Percentiles rank a stretch among this genome's conserved stretches.
Evolutionary conservation across 2,888 invertebrate genomes (phyloP).

Genomic region (Pseudoips prasinana): DNA sequence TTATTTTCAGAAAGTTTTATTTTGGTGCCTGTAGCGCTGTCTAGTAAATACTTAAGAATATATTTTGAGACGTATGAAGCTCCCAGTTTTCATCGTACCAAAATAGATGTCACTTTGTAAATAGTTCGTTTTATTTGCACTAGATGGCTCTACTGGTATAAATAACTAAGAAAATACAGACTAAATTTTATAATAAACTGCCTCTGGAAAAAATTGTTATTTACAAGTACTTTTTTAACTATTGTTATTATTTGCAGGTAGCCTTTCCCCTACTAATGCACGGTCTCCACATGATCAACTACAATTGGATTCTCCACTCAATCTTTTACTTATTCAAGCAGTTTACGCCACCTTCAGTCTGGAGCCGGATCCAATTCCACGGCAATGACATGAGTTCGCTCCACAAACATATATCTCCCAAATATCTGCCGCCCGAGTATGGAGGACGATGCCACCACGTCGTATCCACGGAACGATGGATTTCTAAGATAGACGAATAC

Average conservation of each 20-base stretch:
- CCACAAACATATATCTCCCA: conserved; percentile 59
- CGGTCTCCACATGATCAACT: conserved; percentile 88
- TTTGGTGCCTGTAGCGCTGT: too few relatives aligned
- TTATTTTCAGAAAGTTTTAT: too few relatives aligned
- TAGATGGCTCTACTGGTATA: too few relatives aligned
- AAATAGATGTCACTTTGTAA: too few relatives aligned
- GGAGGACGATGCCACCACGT: conserved; percentile 77
- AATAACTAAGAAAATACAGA: too few relatives aligned
- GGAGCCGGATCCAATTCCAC: conserved; percentile 72
- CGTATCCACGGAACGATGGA: conserved; percentile 84
- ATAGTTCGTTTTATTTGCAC: too few relatives aligned
- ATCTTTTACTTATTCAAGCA: conserved; percentile 90
- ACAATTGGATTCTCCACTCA: conserved; percentile 89
- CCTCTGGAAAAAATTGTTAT: too few relatives aligned
- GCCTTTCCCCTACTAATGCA: conserved; percentile 87
- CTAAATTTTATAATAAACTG: too few relatives aligned
- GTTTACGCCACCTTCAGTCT: conserved; percentile 85
- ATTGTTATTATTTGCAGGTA: conserved; percentile 67
- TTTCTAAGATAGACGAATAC: conserved; percentile 74
- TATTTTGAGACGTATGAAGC: too few relatives aligned
- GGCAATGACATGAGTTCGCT: conserved; percentile 63
- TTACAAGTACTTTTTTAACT: neutral
- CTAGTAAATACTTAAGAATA: too few relatives aligned
- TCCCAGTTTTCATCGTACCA: too few relatives aligned
- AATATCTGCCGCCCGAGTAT: conserved; percentile 62